A percentile compares a stretch with the other conserved stretches of the same genome.
phyloP scores from a whole-genome alignment of 2,888 invertebrate species.

The Pandemis corylana region DNA sequence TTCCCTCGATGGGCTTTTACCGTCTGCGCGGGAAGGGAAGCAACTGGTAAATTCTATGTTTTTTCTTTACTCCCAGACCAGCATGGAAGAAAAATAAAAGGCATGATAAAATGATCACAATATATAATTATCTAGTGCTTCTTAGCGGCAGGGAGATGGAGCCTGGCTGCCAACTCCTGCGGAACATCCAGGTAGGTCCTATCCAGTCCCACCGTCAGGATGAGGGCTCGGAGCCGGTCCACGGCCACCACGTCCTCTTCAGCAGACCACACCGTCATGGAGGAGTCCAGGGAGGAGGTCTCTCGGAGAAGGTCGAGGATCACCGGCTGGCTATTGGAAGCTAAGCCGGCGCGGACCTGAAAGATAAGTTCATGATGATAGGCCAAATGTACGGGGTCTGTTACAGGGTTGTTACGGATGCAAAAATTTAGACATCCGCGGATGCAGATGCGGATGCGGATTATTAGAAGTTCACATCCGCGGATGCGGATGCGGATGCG shows the following conservation, averaged over 20 bases:
- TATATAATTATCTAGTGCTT: slow-evolving; percentile 54
- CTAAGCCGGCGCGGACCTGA: slow-evolving; percentile 80
- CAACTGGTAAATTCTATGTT: no score
- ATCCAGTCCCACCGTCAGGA: slow-evolving; percentile 87
- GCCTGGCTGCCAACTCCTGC: slow-evolving; percentile 78
- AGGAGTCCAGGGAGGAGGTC: slow-evolving; percentile 81
- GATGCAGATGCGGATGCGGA: no score
- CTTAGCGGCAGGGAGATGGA: slow-evolving; percentile 68
- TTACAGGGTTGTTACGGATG: no score
- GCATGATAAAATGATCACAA: slow-evolving; percentile 18
- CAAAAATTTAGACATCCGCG: no score
- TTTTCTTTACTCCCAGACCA: no score
- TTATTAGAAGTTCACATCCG: no score
- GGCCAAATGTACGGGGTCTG: no score
- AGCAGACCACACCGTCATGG: slow-evolving; percentile 93
- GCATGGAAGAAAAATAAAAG: slow-evolving; percentile 39
- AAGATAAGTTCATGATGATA: no score
- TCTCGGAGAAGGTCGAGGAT: slow-evolving; percentile 86
- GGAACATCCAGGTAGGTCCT: slow-evolving; percentile 93
- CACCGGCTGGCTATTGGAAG: slow-evolving; percentile 86
- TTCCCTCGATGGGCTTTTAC: no score
- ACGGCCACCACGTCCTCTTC: slow-evolving; percentile 88
- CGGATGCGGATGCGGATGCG: no score
- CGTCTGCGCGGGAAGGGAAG: no score
- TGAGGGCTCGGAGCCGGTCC: slow-evolving; percentile 86